Evolutionary conservation across 2,888 invertebrate species (phyloP).

Genomic region (Psylliodes chrysocephalus): DNA sequence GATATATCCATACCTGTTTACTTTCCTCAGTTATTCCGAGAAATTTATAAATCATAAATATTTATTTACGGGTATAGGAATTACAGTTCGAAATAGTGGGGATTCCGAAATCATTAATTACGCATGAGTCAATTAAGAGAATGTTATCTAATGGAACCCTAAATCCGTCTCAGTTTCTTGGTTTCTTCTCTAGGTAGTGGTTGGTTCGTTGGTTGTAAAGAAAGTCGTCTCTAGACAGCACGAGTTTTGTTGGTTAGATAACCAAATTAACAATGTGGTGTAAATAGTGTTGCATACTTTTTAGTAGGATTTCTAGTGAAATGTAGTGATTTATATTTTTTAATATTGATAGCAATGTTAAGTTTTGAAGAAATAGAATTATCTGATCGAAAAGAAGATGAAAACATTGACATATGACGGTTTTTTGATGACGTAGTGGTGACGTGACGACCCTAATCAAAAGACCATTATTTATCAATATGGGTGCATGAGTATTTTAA

Average conservation of each 20-base stretch:
- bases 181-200: too few species aligned
- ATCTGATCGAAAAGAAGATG: background rate
- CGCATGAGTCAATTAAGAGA: background rate
- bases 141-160: too few species aligned
- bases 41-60: too few species aligned
- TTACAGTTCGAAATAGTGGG: background rate
- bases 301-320: background rate
- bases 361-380: background rate
- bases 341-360: background rate
- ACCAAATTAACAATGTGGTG: background rate
- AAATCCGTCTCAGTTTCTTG: too few species aligned
- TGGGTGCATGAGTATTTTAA: conserved; percentile 25
- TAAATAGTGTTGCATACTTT: background rate
- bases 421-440: conserved; percentile 18
- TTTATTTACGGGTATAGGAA: too few species aligned
- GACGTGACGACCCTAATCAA: conserved; percentile 14
- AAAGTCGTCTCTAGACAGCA: too few species aligned
- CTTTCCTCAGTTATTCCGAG: too few species aligned
- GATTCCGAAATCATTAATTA: background rate
- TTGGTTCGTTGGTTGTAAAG: too few species aligned
- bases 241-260: background rate
- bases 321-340: background rate
- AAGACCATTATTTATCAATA: conserved; percentile 24
- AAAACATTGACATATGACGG: conserved; percentile 8
- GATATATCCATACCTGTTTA: too few species aligned